Evolutionary conservation across 2,113 vertebrate genomes (phyloP).

Genomic region (Marcusenius ussheri): DNA sequence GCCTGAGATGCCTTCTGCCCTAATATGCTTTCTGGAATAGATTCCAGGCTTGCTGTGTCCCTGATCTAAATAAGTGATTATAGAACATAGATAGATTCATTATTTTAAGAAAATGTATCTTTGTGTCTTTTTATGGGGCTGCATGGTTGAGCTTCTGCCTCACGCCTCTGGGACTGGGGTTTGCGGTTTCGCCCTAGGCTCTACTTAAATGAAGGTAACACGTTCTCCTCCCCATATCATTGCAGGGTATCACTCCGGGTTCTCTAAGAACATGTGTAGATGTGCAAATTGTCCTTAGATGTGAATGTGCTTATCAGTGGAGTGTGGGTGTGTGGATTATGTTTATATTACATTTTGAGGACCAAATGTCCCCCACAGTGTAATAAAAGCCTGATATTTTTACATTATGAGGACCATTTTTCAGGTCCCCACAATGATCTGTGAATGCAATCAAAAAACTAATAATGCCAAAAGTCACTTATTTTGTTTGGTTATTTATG

Average conservation of each 20-base stretch:
- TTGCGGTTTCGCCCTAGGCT: neutral
- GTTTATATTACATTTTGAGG: neutral
- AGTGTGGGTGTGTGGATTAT: neutral
- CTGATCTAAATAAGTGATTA: neutral
- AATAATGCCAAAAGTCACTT: neutral
- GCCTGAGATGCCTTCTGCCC: neutral
- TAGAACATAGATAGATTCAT: neutral
- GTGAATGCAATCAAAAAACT: neutral
- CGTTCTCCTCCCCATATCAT: neutral
- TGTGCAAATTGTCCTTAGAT: neutral
- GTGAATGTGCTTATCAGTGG: neutral
- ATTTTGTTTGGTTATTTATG: neutral
- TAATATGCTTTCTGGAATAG: neutral
- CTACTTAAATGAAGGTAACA: neutral
- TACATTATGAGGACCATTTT: neutral
- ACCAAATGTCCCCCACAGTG: neutral
- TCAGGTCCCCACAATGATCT: neutral
- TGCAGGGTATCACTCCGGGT: neutral
- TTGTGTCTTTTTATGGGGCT: neutral
- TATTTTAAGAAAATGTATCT: neutral
- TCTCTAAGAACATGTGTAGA: neutral
- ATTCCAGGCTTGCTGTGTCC: neutral
- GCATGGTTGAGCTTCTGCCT: neutral
- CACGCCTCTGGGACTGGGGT: neutral
- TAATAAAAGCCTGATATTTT: neutral